Evolutionary conservation across 2,888 invertebrate species (phyloP).

Genomic region (Clusia tigrina): DNA sequence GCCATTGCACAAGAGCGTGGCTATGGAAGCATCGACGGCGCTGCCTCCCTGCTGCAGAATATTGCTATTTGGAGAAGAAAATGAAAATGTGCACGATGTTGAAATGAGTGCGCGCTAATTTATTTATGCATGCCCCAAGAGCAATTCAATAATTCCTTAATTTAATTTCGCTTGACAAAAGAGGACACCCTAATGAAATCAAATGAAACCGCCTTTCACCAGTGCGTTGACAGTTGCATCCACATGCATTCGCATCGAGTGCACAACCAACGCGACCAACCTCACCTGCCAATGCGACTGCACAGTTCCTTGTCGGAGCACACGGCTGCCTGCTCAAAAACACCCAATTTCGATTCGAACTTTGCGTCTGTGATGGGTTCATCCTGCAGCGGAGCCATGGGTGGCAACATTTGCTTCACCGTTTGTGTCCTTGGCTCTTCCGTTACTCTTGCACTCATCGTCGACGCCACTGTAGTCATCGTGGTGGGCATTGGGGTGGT

Average conservation of each 20-base stretch:
- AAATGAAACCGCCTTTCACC: too few relatives aligned
- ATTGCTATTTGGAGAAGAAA: constrained; percentile 46
- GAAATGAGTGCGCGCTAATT: too few relatives aligned
- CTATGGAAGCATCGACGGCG: constrained; percentile 86
- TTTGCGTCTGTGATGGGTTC: constrained; percentile 33
- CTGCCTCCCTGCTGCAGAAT: constrained; percentile 68
- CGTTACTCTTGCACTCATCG: constrained; percentile 26
- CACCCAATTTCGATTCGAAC: constrained; percentile 49
- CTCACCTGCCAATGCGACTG: constrained; percentile 80
- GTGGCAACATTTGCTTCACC: not conserved
- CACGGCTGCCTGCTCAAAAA: constrained; percentile 72
- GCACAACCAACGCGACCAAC: not conserved
- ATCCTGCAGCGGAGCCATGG: constrained; percentile 27
- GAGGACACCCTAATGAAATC: too few relatives aligned
- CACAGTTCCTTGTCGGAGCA: constrained; percentile 81
- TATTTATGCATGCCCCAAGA: too few relatives aligned
- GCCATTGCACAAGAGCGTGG: constrained; percentile 86
- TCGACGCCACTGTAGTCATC: constrained; percentile 11
- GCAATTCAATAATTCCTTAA: too few relatives aligned
- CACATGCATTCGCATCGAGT: too few relatives aligned
- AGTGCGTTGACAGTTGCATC: too few relatives aligned
- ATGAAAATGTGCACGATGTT: too few relatives aligned
- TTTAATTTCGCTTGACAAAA: too few relatives aligned
- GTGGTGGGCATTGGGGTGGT: not conserved
- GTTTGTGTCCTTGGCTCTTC: constrained; percentile 13